phyloP scores from a whole-genome alignment of 2,888 invertebrate genomes.

The Scaptomyza parva region DNA sequence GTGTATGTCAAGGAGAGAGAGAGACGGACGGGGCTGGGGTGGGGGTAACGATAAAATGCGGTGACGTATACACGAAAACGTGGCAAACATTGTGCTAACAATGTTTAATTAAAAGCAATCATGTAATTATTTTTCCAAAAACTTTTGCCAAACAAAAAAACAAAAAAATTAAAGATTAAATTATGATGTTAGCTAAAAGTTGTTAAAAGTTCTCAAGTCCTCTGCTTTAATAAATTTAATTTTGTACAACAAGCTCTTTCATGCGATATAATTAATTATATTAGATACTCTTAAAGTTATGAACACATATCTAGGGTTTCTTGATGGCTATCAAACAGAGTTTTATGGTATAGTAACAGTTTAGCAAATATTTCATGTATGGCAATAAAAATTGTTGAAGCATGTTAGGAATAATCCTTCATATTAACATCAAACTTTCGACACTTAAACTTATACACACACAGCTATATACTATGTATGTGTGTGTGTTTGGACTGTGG shows the following conservation, averaged over 20 bases:
- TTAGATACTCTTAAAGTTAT: too few species aligned
- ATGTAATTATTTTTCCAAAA: constrained; percentile 27
- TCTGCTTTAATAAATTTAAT: too few species aligned
- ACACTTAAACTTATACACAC: neutral
- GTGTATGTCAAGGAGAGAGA: constrained; percentile 8
- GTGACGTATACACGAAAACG: constrained; percentile 9
- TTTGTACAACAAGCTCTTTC: too few species aligned
- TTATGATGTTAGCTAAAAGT: neutral
- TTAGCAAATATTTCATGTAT: neutral
- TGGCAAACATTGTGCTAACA: constrained; percentile 42
- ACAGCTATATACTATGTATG: neutral
- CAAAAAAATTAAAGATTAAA: neutral
- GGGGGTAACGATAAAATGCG: neutral
- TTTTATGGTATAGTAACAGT: neutral
- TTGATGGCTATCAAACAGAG: neutral
- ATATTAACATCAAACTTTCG: constrained; percentile 20
- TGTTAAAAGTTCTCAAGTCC: neutral
- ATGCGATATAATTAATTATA: too few species aligned
- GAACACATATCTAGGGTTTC: too few species aligned
- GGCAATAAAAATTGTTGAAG: neutral
- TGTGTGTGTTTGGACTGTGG: constrained; percentile 2
- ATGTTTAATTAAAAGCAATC: constrained; percentile 58
- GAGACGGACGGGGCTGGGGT: neutral
- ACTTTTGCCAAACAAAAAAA: neutral
- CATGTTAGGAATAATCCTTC: constrained; percentile 10